Evolutionary conservation across 2,113 vertebrate species (phyloP).

Genomic region (Toxostoma redivivum): DNA sequence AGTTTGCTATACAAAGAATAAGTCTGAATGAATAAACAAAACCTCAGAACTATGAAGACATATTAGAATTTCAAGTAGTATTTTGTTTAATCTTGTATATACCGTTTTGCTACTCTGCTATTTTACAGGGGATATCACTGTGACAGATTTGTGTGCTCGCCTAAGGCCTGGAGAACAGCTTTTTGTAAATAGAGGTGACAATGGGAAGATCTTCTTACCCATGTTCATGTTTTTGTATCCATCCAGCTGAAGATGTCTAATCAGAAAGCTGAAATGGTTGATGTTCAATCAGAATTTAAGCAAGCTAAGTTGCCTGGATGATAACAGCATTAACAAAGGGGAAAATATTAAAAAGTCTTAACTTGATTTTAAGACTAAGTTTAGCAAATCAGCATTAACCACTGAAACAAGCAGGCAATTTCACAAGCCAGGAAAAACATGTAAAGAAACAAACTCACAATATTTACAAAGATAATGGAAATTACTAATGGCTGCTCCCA

Average conservation of each 20-base stretch:
- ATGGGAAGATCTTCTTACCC: neutral
- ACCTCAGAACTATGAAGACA: slow-evolving; percentile 1
- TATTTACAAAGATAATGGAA: neutral
- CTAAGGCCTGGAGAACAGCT: neutral
- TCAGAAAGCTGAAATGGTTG: neutral
- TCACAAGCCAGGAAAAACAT: neutral
- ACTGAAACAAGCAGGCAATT: neutral
- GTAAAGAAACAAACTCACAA: neutral
- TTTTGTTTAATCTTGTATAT: neutral
- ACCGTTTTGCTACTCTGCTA: neutral
- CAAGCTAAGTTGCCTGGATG: neutral
- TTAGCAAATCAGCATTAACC: neutral
- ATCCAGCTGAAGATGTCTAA: neutral
- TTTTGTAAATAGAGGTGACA: neutral
- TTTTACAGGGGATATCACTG: neutral
- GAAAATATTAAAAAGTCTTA: neutral
- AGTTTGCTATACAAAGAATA: slow-evolving; percentile 53
- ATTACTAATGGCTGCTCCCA: neutral
- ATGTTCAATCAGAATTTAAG: neutral
- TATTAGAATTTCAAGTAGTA: slow-evolving; percentile 17
- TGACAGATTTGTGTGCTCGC: neutral
- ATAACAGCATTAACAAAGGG: neutral
- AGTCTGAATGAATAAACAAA: slow-evolving; percentile 32
- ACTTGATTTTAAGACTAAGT: neutral
- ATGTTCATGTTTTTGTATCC: neutral